These are phyloP conservation scores for Cetonia aurata DNA, from an alignment of 2,888 invertebrate species.

Conservation along the genomic window DNA sequence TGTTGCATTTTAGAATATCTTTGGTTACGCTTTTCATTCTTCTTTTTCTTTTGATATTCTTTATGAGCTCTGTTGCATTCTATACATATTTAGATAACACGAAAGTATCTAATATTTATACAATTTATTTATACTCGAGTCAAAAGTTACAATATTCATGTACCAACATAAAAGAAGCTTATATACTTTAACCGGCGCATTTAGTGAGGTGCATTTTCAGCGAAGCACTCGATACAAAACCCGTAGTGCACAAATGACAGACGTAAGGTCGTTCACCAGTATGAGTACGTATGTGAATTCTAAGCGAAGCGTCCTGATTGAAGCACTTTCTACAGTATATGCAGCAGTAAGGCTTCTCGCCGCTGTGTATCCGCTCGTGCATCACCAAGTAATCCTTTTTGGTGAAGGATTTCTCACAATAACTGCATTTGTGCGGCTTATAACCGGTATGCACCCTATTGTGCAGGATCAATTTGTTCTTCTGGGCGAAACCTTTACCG, in stretches of 20 bases:
- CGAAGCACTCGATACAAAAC: slow-evolving; percentile 54
- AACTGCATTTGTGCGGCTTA: slow-evolving; percentile 55
- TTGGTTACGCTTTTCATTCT: too few species aligned
- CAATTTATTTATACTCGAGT: too few species aligned
- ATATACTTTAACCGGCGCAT: slow-evolving; percentile 57
- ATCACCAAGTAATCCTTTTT: slow-evolving; percentile 55
- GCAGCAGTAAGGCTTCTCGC: slow-evolving; percentile 57
- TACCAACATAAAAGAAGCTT: too few species aligned
- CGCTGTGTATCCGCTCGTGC: slow-evolving; percentile 57
- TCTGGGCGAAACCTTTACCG: slow-evolving; percentile 57
- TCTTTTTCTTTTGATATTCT: too few species aligned
- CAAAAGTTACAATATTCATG: too few species aligned
- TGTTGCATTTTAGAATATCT: too few species aligned
- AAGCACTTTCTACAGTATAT: slow-evolving; percentile 55
- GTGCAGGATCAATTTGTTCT: slow-evolving; percentile 56
- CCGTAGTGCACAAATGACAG: slow-evolving; percentile 54
- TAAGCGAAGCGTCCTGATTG: slow-evolving; percentile 52
- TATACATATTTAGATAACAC: too few species aligned
- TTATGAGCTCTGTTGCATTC: too few species aligned
- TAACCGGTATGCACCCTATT: slow-evolving; percentile 56
- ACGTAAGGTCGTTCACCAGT: slow-evolving; percentile 55
- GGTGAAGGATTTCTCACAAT: slow-evolving; percentile 57
- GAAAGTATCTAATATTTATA: too few species aligned
- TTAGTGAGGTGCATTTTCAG: slow-evolving; percentile 72
- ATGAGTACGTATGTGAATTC: slow-evolving; percentile 53